Evolutionary conservation across 2,113 vertebrate genomes (phyloP).

Genomic region (Erythrolamprus reginae): DNA sequence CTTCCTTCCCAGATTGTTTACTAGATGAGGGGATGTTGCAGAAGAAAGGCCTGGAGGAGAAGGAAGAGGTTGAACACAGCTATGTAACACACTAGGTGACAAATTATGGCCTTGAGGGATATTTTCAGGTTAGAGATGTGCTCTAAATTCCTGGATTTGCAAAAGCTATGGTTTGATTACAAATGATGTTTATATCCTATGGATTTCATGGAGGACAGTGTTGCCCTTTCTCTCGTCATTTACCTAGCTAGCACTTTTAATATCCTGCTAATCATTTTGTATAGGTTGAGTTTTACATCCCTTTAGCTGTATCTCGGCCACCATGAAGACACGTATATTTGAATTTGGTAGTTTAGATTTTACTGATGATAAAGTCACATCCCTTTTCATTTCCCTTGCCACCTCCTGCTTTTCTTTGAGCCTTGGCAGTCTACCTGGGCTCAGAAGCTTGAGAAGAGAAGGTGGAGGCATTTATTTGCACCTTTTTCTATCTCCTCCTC

Average conservation of each 20-base stretch:
- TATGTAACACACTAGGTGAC: background rate
- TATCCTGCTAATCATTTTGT: no score
- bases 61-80: background rate
- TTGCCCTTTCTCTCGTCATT: background rate
- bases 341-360: background rate
- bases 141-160: background rate
- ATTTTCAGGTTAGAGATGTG: background rate
- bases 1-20: background rate
- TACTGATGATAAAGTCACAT: background rate
- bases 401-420: background rate
- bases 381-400: background rate
- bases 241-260: background rate
- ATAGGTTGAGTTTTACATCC: background rate
- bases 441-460: background rate
- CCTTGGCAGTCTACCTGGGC: background rate
- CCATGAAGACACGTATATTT: background rate
- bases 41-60: background rate
- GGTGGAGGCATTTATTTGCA: no score
- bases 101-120: background rate
- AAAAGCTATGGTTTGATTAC: background rate
- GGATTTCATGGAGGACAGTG: background rate
- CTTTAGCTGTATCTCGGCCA: background rate
- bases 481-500: background rate
- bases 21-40: background rate
- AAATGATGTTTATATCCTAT: background rate